Base-by-base conservation (phyloP, 2,797 vertebrate genomes). In the Sebastes iracundus region DNA sequence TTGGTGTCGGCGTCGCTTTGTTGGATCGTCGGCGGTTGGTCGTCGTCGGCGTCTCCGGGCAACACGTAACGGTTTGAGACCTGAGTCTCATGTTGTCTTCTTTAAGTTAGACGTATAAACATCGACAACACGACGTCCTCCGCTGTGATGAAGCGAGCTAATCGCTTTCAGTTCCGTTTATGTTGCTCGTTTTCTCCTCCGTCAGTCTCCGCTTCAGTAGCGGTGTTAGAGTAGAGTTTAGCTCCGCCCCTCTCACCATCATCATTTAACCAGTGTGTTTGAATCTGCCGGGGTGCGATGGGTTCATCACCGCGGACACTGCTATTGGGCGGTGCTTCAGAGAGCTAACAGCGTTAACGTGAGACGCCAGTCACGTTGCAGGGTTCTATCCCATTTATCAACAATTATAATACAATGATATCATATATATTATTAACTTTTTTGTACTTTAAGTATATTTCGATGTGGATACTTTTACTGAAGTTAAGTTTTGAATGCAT, bases 61-160 rank as follows among this genome's bases (percentile, higher is more conserved):
- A 65, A 2, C 70, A 3, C 0, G 71, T 8, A 4, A 92, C 42
- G 6, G 38, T 87, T 75, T 91, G 87, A 80, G 96, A 95, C 42
- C 96, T 82, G 2, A 96, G 94, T 87, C 90, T 95, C 96, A 96
- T 96, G 55, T 42, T 86, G 52, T 12, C 1, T 16, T 32, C 14
- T 59, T 83, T 8, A 80, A 9, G 10, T 2, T 7, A 1, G 6
- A 18, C 13, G n/a, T 7, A 0, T 22, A 4, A 62, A 7, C 38
- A 64, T 79, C 8, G 3, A 82, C 46, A 25, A 25, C 4, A 2
- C n/a, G 14, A 35, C 49, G 0, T 1, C 12, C 3, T 5, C 35
- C 4, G 2, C 22, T 2, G 10, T 10, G 2, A 8, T 1, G n/a
- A 22, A 42, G 13, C 7, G 2, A 23, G 16, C 5, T 13, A 23